A percentile compares a stretch with the other conserved stretches of the same genome.
phyloP scores from a whole-genome alignment of 2,113 vertebrate genomes.

The Cichladusa arquata region DNA sequence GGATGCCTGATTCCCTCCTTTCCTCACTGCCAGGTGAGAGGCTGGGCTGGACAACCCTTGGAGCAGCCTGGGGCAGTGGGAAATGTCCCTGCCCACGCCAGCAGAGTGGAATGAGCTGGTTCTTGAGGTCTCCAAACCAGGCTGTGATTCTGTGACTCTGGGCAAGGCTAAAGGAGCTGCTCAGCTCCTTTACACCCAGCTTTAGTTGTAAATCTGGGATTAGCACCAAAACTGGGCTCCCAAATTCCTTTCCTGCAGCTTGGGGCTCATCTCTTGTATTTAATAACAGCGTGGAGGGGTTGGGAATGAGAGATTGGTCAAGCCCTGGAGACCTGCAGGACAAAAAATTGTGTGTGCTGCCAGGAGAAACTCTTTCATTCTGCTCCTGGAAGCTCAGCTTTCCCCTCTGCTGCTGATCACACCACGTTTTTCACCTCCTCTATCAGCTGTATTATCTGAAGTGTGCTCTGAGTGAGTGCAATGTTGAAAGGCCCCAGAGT shows the following conservation, averaged over 20 bases:
- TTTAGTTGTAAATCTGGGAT: background rate
- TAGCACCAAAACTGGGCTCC: background rate
- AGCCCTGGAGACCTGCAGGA: background rate
- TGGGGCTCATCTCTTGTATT: background rate
- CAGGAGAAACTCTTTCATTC: rapidly evolving
- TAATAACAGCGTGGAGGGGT: rapidly evolving
- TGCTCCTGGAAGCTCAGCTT: background rate
- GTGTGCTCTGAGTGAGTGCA: background rate
- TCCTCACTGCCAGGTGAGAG: background rate
- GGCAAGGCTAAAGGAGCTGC: background rate
- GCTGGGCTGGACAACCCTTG: background rate
- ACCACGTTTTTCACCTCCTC: background rate
- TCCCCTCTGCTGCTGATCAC: background rate
- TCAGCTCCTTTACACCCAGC: background rate
- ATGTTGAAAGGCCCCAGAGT: background rate
- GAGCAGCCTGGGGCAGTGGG: background rate
- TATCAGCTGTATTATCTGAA: constrained; percentile 26
- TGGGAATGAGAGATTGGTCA: background rate
- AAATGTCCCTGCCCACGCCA: background rate
- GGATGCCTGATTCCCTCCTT: background rate
- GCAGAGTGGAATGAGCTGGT: background rate
- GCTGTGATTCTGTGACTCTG: background rate
- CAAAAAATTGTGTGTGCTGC: background rate
- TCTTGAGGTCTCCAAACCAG: background rate
- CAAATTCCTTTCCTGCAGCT: background rate